phyloP scores from a whole-genome alignment of 2,888 invertebrate species.

The Cataglyphis albicans region DNA sequence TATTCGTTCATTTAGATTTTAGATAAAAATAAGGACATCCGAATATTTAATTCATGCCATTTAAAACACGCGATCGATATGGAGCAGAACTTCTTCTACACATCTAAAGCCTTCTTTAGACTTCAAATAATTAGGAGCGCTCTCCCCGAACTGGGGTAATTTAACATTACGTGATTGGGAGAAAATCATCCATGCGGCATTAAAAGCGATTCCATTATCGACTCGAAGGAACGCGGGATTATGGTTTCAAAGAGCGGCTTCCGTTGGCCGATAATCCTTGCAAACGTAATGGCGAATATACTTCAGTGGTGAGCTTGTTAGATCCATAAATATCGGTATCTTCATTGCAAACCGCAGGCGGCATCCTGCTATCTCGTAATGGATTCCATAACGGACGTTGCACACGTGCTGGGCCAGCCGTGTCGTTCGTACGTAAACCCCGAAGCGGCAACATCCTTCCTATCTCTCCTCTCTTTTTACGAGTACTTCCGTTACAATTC shows the following conservation, averaged over 20 bases:
- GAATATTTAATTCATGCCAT: background rate
- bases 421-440: slow-evolving; percentile 19
- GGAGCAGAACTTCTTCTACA: background rate
- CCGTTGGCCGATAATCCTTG: slow-evolving; percentile 18
- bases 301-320: slow-evolving; percentile 29
- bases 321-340: slow-evolving; percentile 55
- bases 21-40: background rate
- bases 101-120: background rate
- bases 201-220: slow-evolving; percentile 42
- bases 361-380: slow-evolving; percentile 54
- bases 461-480: background rate
- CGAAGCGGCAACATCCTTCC: background rate
- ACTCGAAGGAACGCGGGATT: background rate
- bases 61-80: background rate
- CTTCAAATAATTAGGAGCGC: background rate
- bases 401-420: slow-evolving; percentile 39
- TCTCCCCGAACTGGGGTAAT: slow-evolving; percentile 23
- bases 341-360: slow-evolving; percentile 34
- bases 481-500: slow-evolving; percentile 19
- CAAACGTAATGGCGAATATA: slow-evolving; percentile 42
- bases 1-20: background rate
- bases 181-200: background rate
- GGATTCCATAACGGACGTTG: slow-evolving; percentile 56
- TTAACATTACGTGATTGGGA: slow-evolving; percentile 22
- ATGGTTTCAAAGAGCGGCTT: background rate